These are phyloP conservation scores for Ophthalmotilapia sp. DNA, from an alignment of 2,113 vertebrate species.

Conservation along the genomic window DNA sequence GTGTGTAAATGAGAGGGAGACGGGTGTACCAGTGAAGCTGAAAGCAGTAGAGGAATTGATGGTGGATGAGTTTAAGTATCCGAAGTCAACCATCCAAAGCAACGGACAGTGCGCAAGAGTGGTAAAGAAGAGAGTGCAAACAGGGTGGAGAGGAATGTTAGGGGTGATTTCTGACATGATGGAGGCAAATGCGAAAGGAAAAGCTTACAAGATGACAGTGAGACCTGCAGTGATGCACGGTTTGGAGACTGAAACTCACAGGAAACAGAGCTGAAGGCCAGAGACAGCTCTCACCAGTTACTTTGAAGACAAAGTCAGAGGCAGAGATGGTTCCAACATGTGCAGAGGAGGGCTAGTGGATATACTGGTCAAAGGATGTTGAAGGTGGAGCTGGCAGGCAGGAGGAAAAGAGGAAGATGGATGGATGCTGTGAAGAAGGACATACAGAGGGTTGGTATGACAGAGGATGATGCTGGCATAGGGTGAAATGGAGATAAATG, in stretches of 20 bases:
- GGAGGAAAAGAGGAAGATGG: not conserved
- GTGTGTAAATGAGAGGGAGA: not conserved
- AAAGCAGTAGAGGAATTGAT: not conserved
- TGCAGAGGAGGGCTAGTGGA: not conserved
- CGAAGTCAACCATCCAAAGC: not conserved
- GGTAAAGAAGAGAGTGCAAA: not conserved
- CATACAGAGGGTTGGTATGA: not conserved
- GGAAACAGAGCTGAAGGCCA: not conserved
- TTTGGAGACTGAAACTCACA: not conserved
- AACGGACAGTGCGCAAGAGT: not conserved
- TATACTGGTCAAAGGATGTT: not conserved
- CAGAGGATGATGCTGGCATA: not conserved
- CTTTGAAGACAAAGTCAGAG: not conserved
- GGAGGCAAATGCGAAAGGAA: not conserved
- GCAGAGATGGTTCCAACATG: not conserved
- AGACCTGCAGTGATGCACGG: not conserved
- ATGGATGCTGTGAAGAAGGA: not conserved
- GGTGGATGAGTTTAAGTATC: not conserved
- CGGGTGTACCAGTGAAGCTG: not conserved
- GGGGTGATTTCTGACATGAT: not conserved
- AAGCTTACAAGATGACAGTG: not conserved
- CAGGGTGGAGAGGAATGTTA: not conserved
- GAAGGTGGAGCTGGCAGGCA: not conserved
- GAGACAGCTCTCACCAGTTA: not conserved
- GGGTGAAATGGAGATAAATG: not conserved